phyloP scores from a whole-genome alignment of 2,888 invertebrate genomes.

The Ochropleura leucogaster region DNA sequence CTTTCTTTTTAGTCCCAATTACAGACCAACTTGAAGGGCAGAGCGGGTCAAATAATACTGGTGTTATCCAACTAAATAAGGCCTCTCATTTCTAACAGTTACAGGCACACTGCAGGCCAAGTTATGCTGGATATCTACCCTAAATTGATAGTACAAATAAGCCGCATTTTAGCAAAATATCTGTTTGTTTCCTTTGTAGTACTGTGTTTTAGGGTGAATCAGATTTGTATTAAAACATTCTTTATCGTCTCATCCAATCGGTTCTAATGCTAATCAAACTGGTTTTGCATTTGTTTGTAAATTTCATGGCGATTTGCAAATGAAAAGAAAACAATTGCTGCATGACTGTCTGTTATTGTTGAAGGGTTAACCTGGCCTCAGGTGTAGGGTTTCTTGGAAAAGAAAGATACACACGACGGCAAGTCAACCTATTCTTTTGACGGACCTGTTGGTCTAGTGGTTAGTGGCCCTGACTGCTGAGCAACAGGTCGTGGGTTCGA shows the following conservation, averaged over 20 bases:
- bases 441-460: too few species aligned
- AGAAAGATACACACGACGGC: too few species aligned
- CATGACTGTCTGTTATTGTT: background rate
- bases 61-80: background rate
- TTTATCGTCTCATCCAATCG: conserved; percentile 70
- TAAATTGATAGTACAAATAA: conserved; percentile 65
- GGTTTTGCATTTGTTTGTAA: conserved; percentile 31
- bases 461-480: too few species aligned
- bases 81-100: background rate
- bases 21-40: background rate
- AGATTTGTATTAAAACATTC: conserved; percentile 62
- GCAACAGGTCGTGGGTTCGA: too few species aligned
- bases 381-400: background rate
- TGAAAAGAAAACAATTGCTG: conserved; percentile 10
- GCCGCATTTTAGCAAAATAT: conserved; percentile 73
- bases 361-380: background rate
- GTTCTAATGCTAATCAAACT: conserved; percentile 55
- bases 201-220: conserved; percentile 69
- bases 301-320: conserved; percentile 34
- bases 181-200: conserved; percentile 74
- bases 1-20: background rate
- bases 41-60: background rate
- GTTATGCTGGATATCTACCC: conserved; percentile 23
- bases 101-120: background rate
- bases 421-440: too few species aligned